Evolutionary conservation across 1,140 invertebrate species (phyloP).

Genomic region (Agrypnia vestita): DNA sequence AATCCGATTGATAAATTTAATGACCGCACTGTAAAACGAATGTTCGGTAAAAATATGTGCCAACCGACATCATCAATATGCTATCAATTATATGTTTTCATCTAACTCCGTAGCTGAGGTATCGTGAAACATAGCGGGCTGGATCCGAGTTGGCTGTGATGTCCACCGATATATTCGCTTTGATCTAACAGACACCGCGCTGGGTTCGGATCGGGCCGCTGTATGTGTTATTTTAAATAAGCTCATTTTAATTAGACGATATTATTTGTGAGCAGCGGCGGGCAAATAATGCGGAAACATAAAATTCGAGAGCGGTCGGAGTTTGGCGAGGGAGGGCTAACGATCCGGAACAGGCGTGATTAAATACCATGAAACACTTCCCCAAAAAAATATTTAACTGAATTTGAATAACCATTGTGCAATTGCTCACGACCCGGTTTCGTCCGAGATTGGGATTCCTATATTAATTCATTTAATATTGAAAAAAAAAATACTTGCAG

Average conservation of each 20-base stretch:
- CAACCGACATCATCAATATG: neutral
- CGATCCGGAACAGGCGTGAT: neutral
- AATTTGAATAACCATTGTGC: too few relatives aligned
- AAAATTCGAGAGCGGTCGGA: neutral
- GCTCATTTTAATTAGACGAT: neutral
- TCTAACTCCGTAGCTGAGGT: neutral
- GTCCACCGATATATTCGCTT: neutral
- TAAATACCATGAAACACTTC: neutral
- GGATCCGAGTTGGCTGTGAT: neutral
- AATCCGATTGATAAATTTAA: too few relatives aligned
- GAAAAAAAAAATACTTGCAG: too few relatives aligned
- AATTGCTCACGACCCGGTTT: too few relatives aligned
- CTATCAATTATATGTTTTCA: conserved; percentile 5
- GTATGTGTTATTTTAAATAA: conserved; percentile 4
- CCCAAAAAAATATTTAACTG: too few relatives aligned
- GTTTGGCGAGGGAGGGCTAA: neutral
- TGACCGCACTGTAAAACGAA: too few relatives aligned
- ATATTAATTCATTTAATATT: too few relatives aligned
- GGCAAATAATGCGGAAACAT: neutral
- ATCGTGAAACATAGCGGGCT: neutral
- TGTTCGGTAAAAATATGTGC: neutral
- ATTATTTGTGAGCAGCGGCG: neutral
- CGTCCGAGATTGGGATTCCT: too few relatives aligned
- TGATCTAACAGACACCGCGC: conserved; percentile 16
- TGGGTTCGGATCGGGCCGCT: neutral